Percentiles rank a stretch among this genome's conserved stretches.
Conservation (phyloP, 2,888 invertebrate genomes). For the Ariolimax columbianus region DNA sequence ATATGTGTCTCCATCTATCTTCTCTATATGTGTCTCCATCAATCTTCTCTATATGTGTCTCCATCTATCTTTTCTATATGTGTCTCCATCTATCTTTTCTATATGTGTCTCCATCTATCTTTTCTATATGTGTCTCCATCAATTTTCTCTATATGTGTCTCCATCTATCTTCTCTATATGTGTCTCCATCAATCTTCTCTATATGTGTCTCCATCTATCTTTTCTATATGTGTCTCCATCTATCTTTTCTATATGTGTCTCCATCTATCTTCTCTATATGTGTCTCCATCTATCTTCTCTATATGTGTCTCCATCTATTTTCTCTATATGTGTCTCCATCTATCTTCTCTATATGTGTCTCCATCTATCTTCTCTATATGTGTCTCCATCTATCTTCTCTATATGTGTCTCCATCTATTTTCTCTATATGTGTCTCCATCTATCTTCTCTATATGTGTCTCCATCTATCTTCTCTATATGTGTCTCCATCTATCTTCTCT, state of each 20-base stretch:
- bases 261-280: not conserved
- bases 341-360: not conserved
- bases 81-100: too few relatives aligned
- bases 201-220: too few relatives aligned
- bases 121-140: too few relatives aligned
- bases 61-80: too few relatives aligned
- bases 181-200: too few relatives aligned
- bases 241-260: too few relatives aligned
- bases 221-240: too few relatives aligned
- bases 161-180: not conserved
- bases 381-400: not conserved
- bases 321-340: not conserved
- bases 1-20: too few relatives aligned
- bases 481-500: too few relatives aligned
- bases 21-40: not conserved
- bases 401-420: too few relatives aligned
- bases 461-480: too few relatives aligned
- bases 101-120: too few relatives aligned
- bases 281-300: not conserved
- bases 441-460: not conserved
- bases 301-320: not conserved
- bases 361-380: not conserved
- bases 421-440: not conserved
- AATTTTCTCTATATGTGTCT: slow-evolving; percentile 11
- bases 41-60: not conserved